Evolutionary conservation across 2,113 vertebrate genomes (phyloP), one percentile per base, ranked within the genome.

Genomic region (Nycticryphes semicollaris): DNA sequence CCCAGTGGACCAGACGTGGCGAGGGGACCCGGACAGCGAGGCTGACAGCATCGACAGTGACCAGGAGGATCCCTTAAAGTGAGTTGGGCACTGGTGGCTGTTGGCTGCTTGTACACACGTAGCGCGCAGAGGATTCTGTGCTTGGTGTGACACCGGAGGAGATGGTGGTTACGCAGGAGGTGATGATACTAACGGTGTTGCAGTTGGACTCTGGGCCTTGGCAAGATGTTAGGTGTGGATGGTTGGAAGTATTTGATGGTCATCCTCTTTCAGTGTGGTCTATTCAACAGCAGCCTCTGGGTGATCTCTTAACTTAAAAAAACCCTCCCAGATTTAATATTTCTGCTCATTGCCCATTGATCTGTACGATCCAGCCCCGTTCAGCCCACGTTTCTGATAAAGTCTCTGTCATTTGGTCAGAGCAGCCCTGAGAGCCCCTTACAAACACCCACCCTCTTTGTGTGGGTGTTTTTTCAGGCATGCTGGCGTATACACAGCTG

Each of bases 41-140:
- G 99, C 99, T 1, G 99, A 99, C 98, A 99, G 99, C 94, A 97
- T 99, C 7, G 99, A 99, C 93, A 99, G 99, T 41, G 99, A 99
- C 96, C 99, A 99, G 59, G 99, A 99, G 94, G 99, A 99, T 87
- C 99, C 99, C 74, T 93, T 99, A 11, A 99, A 99, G 99, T 99
- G 98, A 97, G 98, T 95, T 56, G n/a, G 39, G 3, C 21, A 31
- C 41, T 51, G 54, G 19, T 39, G 37, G 35, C 25, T 37, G 48
- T 17, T 5, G 4, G 24, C 22, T 21, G 23, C 50, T 48, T 50
- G 20, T 23, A 8, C 14, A 3, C 2, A 4, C 23, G 35, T 4
- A 18, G 69, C 0, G 1, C 19, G 53, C 5, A 4, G 62, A 18
- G 25, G 6, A 1, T 21, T 24, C 60, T 35, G 47, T 48, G 45